Evolutionary conservation across 2,113 vertebrate species (phyloP).

Genomic region (Jacana jacana): DNA sequence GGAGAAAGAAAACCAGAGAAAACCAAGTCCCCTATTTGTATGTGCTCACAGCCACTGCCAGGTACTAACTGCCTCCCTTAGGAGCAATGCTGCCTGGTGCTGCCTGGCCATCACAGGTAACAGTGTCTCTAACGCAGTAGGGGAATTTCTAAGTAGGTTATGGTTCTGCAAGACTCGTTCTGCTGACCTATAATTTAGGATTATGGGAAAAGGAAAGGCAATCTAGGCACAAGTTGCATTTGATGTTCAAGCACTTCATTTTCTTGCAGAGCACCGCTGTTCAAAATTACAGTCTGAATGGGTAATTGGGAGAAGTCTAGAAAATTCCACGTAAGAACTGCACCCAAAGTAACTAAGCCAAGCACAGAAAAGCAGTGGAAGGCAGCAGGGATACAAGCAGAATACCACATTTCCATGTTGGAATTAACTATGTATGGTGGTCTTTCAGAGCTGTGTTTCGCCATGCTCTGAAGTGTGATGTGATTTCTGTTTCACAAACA

Average conservation of each 20-base stretch:
- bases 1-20: neutral
- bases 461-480: neutral
- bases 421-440: neutral
- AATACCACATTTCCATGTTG: neutral
- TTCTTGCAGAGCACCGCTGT: neutral
- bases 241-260: neutral
- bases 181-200: neutral
- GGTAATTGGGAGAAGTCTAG: neutral
- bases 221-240: neutral
- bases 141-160: neutral
- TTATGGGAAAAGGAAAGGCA: neutral
- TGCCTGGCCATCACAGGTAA: neutral
- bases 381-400: neutral
- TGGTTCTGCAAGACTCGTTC: neutral
- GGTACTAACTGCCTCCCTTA: neutral
- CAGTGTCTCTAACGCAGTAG: neutral
- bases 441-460: neutral
- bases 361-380: neutral
- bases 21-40: neutral
- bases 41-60: neutral
- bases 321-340: neutral
- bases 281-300: neutral
- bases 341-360: neutral
- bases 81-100: accelerated
- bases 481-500: neutral